phyloP scores from a whole-genome alignment of 2,113 vertebrate genomes.

The Alethe castanea region DNA sequence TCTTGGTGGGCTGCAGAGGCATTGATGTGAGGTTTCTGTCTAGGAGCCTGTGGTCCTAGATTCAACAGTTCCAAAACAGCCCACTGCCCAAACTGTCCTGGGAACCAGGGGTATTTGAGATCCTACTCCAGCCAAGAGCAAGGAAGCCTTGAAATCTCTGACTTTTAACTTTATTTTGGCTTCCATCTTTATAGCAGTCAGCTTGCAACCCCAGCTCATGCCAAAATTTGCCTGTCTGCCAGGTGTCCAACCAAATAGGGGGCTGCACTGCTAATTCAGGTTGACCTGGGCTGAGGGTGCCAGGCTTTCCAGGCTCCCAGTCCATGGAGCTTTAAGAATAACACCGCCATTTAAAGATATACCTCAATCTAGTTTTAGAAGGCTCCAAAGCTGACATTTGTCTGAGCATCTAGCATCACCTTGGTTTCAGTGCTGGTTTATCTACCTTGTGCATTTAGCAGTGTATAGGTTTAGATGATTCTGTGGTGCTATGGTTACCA shows the following conservation, averaged over 20 bases:
- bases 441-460: slow-evolving; percentile 15
- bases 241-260: neutral
- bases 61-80: neutral
- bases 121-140: neutral
- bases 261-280: neutral
- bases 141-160: neutral
- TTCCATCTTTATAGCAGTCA: neutral
- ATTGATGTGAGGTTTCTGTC: neutral
- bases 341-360: neutral
- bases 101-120: neutral
- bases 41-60: neutral
- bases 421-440: slow-evolving; percentile 22
- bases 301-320: neutral
- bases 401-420: neutral
- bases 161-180: neutral
- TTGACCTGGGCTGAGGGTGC: neutral
- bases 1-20: neutral
- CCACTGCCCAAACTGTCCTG: neutral
- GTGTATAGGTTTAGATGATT: neutral
- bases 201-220: neutral
- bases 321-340: neutral
- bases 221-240: neutral
- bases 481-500: slow-evolving; percentile 39
- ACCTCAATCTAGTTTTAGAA: slow-evolving; percentile 5
- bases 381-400: neutral